phyloP scores from a whole-genome alignment of 2,113 vertebrate species.

The Taurulus bubalis region DNA sequence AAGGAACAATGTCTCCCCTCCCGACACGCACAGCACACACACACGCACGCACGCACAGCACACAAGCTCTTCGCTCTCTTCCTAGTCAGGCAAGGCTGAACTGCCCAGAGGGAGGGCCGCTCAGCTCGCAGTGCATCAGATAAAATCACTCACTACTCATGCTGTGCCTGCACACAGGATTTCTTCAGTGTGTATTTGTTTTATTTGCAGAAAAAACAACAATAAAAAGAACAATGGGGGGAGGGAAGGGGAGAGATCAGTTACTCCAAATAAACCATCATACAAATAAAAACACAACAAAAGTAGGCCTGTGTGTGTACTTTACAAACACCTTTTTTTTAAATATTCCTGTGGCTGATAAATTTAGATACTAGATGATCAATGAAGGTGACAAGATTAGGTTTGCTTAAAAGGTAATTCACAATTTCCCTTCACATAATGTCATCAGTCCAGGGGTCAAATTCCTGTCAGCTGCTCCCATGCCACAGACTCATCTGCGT shows the following conservation, averaged over 20 bases:
- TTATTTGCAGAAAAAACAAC: background rate
- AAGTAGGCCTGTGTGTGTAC: background rate
- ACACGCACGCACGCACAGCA: constrained; percentile 59
- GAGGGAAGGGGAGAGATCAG: background rate
- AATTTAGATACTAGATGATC: constrained; percentile 27
- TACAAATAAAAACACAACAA: constrained; percentile 1
- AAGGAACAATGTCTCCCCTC: constrained; percentile 94
- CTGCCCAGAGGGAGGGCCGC: constrained; percentile 76
- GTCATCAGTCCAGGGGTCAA: constrained; percentile 51
- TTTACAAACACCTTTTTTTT: constrained; percentile 23
- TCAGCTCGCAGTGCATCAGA: constrained; percentile 74
- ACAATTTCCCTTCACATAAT: constrained; percentile 43
- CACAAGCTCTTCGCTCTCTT: constrained; percentile 67
- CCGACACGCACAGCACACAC: constrained; percentile 72
- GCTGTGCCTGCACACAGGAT: constrained; percentile 63
- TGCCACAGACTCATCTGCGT: constrained; percentile 24
- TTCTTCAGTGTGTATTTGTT: constrained; percentile 25
- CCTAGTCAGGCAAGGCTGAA: constrained; percentile 74
- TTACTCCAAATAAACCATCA: constrained; percentile 14
- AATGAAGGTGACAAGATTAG: constrained; percentile 48
- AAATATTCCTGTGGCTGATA: background rate
- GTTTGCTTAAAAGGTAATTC: constrained; percentile 26
- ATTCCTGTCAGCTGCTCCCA: constrained; percentile 50
- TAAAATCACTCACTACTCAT: constrained; percentile 74
- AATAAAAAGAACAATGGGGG: constrained; percentile 12